Evolutionary conservation across 2,113 vertebrate genomes (phyloP).

Genomic region (Sinocyclocheilus maitianheensis): DNA sequence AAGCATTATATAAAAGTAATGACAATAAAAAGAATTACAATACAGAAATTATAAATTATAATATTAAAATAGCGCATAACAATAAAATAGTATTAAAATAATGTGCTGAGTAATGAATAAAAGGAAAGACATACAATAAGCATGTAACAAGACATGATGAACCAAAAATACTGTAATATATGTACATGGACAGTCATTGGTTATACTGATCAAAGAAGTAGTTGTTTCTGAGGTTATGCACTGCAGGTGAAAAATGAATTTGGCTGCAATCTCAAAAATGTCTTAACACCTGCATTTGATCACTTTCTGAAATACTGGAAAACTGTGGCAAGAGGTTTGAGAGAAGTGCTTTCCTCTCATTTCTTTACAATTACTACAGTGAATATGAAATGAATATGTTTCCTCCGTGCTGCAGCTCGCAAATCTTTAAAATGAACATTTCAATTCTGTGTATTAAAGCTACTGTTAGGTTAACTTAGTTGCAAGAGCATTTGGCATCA

Average conservation of each 20-base stretch:
- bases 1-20: background rate
- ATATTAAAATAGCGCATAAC: background rate
- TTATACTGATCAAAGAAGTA: background rate
- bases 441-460: no score
- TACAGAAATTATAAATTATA: background rate
- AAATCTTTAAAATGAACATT: no score
- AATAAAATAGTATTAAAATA: background rate
- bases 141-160: background rate
- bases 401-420: background rate
- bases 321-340: no score
- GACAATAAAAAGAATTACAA: background rate
- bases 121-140: background rate
- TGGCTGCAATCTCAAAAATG: background rate
- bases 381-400: background rate
- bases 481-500: no score
- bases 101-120: background rate
- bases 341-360: background rate
- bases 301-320: no score
- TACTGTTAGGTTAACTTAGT: no score
- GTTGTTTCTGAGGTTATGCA: background rate
- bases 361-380: background rate
- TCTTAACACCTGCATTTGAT: background rate
- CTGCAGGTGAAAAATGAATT: background rate
- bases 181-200: background rate
- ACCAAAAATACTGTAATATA: background rate